Conservation (phyloP, 1,140 invertebrate species). For the Drosophila littoralis region DNA sequence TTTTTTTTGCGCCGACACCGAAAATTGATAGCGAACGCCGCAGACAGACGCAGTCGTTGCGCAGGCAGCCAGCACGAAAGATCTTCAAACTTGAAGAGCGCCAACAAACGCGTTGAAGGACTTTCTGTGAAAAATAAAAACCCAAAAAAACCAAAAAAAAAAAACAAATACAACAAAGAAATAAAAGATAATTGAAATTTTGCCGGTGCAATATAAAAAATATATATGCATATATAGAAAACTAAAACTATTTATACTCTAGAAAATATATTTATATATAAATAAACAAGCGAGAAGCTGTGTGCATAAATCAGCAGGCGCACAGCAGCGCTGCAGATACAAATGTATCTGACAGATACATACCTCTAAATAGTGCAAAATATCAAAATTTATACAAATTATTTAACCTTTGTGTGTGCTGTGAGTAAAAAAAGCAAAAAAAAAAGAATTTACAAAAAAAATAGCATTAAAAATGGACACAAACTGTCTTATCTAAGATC, state of each 20-base stretch:
- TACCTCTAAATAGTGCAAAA: constrained; percentile 30
- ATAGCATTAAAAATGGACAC: background rate
- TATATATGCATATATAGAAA: constrained; percentile 1
- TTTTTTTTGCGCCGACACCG: constrained; percentile 37
- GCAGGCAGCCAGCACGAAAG: constrained; percentile 39
- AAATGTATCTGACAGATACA: constrained; percentile 13
- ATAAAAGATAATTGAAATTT: constrained; percentile 22
- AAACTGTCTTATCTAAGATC: constrained; percentile 42
- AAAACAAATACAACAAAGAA: constrained; percentile 1
- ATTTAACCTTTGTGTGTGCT: constrained; percentile 2
- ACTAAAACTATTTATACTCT: background rate
- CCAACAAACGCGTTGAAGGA: constrained; percentile 38
- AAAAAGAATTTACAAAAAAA: too few relatives aligned
- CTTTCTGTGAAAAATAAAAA: constrained; percentile 33
- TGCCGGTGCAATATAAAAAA: constrained; percentile 31
- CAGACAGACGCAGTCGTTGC: constrained; percentile 26
- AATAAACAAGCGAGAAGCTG: constrained; percentile 13
- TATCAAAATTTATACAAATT: constrained; percentile 2
- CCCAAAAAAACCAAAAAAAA: constrained; percentile 25
- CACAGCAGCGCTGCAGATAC: constrained; percentile 1
- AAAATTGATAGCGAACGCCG: constrained; percentile 40
- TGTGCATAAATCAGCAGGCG: background rate
- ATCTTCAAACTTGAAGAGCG: constrained; percentile 43
- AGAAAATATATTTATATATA: constrained; percentile 2
- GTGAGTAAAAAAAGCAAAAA: constrained; percentile 23